Conservation (phyloP, 2,888 invertebrate genomes). For the Agrilus biguttatus region DNA sequence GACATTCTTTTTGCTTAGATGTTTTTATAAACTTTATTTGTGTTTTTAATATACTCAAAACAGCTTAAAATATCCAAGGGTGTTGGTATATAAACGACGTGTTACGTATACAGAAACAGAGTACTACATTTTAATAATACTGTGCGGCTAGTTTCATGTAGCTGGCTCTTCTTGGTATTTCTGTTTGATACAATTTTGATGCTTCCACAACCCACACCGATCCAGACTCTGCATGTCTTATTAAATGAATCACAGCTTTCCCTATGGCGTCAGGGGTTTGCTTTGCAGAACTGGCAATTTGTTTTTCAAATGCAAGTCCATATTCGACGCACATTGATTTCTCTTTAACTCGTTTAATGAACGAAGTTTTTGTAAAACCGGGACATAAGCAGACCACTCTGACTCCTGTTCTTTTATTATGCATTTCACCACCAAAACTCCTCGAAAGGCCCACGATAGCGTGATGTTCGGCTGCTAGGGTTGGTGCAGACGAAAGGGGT, state of each 20-base stretch:
- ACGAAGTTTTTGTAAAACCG: conserved; percentile 24
- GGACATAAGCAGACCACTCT: conserved; percentile 28
- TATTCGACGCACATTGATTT: conserved; percentile 16
- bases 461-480: conserved; percentile 31
- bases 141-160: conserved; percentile 14
- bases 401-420: conserved; percentile 22
- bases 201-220: conserved; percentile 27
- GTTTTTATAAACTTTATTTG: no score
- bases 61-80: no score
- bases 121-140: conserved; percentile 11
- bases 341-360: conserved; percentile 17
- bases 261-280: conserved; percentile 23
- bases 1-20: no score
- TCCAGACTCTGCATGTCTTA: conserved; percentile 21
- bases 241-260: conserved; percentile 20
- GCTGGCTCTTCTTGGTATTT: conserved; percentile 15
- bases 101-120: conserved; percentile 6
- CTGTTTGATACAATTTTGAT: conserved; percentile 16
- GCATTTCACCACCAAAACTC: conserved; percentile 23
- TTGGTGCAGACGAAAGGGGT: conserved; percentile 31
- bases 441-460: conserved; percentile 24
- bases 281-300: conserved; percentile 12
- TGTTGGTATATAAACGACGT: no score
- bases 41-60: no score
- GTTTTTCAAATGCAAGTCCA: conserved; percentile 13